Evolutionary conservation across 2,888 invertebrate genomes (phyloP).

Genomic region (Sepiola atlantica): DNA sequence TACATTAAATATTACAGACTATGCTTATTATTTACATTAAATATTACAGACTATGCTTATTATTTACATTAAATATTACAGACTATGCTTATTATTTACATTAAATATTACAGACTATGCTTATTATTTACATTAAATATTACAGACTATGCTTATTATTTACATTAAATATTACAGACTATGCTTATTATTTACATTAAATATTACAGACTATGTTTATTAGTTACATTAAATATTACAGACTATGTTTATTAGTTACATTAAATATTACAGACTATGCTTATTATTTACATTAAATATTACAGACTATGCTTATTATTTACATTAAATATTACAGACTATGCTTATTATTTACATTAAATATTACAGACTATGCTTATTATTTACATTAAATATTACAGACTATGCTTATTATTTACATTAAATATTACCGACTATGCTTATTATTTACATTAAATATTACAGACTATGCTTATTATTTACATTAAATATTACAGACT

Average conservation of each 20-base stretch:
- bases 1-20: too few relatives aligned
- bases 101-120: too few relatives aligned
- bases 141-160: not conserved
- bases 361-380: too few relatives aligned
- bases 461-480: not conserved
- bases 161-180: too few relatives aligned
- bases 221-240: too few relatives aligned
- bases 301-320: not conserved
- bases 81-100: not conserved
- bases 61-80: too few relatives aligned
- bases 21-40: not conserved
- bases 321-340: too few relatives aligned
- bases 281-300: not conserved
- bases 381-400: too few relatives aligned
- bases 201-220: not conserved
- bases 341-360: not conserved
- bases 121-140: not conserved
- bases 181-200: not conserved
- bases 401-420: not conserved
- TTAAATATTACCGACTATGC: too few relatives aligned
- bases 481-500: too few relatives aligned
- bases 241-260: not conserved
- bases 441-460: not conserved
- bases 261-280: too few relatives aligned
- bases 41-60: too few relatives aligned